These are phyloP conservation scores for Mycteria americana DNA, from an alignment of 2,797 vertebrate genomes.

Conservation along the genomic window DNA sequence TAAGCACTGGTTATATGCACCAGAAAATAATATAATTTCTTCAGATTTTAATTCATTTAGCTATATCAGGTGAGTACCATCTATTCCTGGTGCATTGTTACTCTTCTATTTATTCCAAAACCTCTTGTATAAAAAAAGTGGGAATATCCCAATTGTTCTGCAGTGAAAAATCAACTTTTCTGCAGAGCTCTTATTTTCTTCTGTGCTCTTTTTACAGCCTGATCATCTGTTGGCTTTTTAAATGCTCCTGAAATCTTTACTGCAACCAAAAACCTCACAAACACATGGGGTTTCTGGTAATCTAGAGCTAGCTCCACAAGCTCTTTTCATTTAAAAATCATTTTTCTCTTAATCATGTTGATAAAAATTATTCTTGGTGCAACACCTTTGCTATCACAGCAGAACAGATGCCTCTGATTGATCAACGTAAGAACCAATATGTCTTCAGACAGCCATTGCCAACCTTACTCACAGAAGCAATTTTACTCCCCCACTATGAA, in stretches of 20 bases:
- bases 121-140: not conserved
- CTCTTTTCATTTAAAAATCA: not conserved
- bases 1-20: not conserved
- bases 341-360: not conserved
- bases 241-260: not conserved
- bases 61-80: not conserved
- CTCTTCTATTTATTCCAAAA: not conserved
- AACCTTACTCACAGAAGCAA: not conserved
- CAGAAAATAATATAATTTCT: not conserved
- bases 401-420: not conserved
- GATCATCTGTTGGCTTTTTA: not conserved
- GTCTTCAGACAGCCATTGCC: not conserved
- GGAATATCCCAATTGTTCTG: not conserved
- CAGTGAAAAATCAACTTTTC: not conserved
- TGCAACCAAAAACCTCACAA: not conserved
- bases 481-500: not conserved
- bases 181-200: not conserved
- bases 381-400: not conserved
- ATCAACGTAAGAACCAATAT: not conserved
- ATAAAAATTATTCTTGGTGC: not conserved
- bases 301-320: not conserved
- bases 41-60: not conserved
- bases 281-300: not conserved
- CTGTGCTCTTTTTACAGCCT: not conserved
- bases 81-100: not conserved